A percentile compares a stretch with the other conserved stretches of the same genome.
Conservation (phyloP, 2,888 invertebrate species). For the Apamea anceps region DNA sequence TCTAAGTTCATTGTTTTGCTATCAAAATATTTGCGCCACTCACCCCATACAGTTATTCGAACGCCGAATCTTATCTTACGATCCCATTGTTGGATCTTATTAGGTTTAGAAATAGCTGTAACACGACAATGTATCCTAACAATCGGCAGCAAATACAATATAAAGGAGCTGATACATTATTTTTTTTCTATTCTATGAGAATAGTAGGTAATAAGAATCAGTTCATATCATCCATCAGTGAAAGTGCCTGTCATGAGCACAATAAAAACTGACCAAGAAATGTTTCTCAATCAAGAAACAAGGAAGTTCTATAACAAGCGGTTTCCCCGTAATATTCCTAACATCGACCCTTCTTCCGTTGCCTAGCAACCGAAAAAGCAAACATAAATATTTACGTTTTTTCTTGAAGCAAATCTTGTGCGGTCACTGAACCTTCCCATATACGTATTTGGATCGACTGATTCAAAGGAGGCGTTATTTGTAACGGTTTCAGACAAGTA, state of each 20-base stretch:
- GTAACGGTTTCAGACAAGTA: conserved; percentile 34
- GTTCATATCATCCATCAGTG: conserved; percentile 29
- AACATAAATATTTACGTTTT: conserved; percentile 75
- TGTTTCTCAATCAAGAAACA: conserved; percentile 7
- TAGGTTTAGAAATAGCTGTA: conserved; percentile 29
- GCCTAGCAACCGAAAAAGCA: conserved; percentile 69
- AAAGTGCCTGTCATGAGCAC: conserved; percentile 34
- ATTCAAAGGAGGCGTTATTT: conserved; percentile 43
- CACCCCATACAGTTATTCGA: conserved; percentile 40
- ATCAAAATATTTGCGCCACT: conserved; percentile 27
- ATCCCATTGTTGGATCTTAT: conserved; percentile 33
- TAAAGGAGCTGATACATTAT: conserved; percentile 39
- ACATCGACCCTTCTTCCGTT: conserved; percentile 62
- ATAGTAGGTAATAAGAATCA: neutral
- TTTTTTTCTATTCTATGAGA: conserved; percentile 33
- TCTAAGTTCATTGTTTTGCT: conserved; percentile 1
- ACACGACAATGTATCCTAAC: conserved; percentile 27
- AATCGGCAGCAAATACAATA: conserved; percentile 32
- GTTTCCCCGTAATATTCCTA: conserved; percentile 35
- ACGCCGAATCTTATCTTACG: conserved; percentile 12
- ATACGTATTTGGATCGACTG: conserved; percentile 37
- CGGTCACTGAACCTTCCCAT: conserved; percentile 67
- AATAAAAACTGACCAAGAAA: conserved; percentile 28
- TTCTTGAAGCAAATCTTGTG: conserved; percentile 62
- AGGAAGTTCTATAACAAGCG: conserved; percentile 17